Base-by-base conservation (phyloP, 2,888 invertebrate species). In the Brachyopa scutellaris region DNA sequence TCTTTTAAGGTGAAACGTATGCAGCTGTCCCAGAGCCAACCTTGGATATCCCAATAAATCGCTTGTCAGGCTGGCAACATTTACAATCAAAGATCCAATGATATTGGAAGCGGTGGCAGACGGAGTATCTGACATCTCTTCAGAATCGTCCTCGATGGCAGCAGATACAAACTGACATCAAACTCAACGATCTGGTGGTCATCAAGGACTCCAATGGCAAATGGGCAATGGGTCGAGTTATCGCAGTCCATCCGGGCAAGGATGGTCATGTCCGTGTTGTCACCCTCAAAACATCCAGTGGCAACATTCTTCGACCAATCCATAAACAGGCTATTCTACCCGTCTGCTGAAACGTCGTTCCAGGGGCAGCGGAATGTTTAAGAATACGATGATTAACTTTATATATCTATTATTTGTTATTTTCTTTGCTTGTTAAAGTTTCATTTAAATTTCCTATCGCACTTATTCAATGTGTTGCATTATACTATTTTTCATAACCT, bases 11-110 rank as follows among this genome's bases (percentile, higher is more conserved):
- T 2, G 38, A 62, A 33, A 8, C 47, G 0, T 62, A 62, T 15
- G 21, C 38, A 3, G 21, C 62, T 1, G 8, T 19, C 0, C 62
- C 62, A 2, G 62, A 42, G 7, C 59, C 59, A 13, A 29, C 11
- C 0, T 9, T 17, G 0, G 23, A 38, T 2, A n/a, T 36, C 1
- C 38, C 49, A 51, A n/a, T 4, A 6, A 64, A 38, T 19, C 51
- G 40, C 1, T 2, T 64, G 1, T 19, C n/a, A n/a, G 15, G 17
- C 17, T 64, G 64, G 64, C 26, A 64, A 8, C 11, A 15, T 1
- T 3, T 64, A n/a, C 64, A 51, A 40, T 6, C 45, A 6, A 62
- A 47, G 23, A n/a, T 47, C n/a, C 36, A 62, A 17, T 47, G 62
- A 0, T 47, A 47, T 6, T 49, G 62, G 36, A 49, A 49, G 2